A percentile compares a stretch with the other conserved stretches of the same genome.
Evolutionary conservation across 2,797 vertebrate genomes (phyloP).

Genomic region (Enteromius fasciolatus): DNA sequence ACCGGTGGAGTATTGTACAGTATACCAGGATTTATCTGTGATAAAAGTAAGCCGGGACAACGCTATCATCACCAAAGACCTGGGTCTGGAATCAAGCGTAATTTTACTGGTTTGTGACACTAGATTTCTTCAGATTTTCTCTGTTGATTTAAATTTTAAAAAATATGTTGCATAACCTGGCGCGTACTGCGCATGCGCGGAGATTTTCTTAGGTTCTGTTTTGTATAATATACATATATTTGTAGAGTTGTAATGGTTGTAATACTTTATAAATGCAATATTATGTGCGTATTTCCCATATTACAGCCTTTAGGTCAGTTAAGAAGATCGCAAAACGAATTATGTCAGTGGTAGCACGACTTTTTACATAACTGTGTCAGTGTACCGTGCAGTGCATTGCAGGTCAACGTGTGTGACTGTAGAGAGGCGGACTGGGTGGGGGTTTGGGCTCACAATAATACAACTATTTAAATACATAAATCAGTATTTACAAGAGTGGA

Average conservation of each 20-base stretch:
- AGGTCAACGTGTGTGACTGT: slow-evolving; percentile 70
- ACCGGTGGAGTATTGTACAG: slow-evolving; percentile 49
- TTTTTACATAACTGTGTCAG: slow-evolving; percentile 82
- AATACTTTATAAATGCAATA: background rate
- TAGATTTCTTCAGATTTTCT: background rate
- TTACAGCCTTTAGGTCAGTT: background rate
- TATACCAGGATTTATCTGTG: slow-evolving; percentile 56
- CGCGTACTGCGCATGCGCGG: slow-evolving; percentile 70
- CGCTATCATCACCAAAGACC: background rate
- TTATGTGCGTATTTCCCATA: background rate
- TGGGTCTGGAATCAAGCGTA: background rate
- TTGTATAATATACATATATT: slow-evolving; percentile 50
- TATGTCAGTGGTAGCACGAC: slow-evolving; percentile 26
- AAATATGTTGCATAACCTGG: slow-evolving; percentile 71
- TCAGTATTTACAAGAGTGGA: background rate
- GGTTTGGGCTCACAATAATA: slow-evolving; percentile 3
- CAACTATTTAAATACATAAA: background rate
- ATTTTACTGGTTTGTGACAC: slow-evolving; percentile 66
- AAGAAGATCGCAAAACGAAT: fast-evolving
- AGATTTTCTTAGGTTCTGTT: slow-evolving; percentile 25
- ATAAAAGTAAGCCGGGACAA: background rate
- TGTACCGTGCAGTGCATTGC: slow-evolving; percentile 75
- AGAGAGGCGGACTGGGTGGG: background rate
- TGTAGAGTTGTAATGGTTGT: background rate
- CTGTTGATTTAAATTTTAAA: slow-evolving; percentile 1